These are phyloP conservation scores for Caenorhabditis latens DNA, from an alignment of 1,140 invertebrate genomes.

Conservation along the genomic window DNA sequence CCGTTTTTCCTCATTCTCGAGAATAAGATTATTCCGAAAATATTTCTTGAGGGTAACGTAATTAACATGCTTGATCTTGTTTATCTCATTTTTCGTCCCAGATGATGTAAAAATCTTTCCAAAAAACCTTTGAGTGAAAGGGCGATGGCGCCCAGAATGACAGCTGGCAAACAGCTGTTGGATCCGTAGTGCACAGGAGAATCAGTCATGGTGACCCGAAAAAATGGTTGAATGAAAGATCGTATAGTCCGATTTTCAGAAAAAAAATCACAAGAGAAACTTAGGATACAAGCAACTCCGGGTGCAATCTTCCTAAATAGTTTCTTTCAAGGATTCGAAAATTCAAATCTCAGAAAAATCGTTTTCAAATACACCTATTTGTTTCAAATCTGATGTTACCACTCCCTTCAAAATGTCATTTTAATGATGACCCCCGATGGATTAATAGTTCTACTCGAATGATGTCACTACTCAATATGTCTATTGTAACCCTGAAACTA, in stretches of 20 bases:
- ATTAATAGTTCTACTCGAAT: conserved; percentile 18
- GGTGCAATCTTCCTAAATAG: no score
- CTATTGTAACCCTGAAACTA: neutral
- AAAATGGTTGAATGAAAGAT: neutral
- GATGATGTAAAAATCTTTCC: neutral
- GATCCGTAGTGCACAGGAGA: neutral
- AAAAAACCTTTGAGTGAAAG: neutral
- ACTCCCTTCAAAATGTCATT: neutral
- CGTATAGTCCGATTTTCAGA: neutral
- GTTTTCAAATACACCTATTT: no score
- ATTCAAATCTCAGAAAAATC: no score
- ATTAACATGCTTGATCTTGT: neutral
- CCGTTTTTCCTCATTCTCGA: neutral
- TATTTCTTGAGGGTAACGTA: neutral
- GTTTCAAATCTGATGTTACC: no score
- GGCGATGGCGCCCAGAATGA: neutral
- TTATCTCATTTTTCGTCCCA: neutral
- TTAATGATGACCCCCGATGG: conserved; percentile 5
- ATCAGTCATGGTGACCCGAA: conserved; percentile 10
- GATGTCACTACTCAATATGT: neutral
- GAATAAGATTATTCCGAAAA: no score
- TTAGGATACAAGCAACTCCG: no score
- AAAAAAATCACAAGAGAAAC: neutral
- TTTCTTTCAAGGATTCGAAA: no score
- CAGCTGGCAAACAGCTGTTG: conserved; percentile 24